Base-by-base conservation (phyloP, 2,113 vertebrate genomes). In the Colaptes auratus region DNA sequence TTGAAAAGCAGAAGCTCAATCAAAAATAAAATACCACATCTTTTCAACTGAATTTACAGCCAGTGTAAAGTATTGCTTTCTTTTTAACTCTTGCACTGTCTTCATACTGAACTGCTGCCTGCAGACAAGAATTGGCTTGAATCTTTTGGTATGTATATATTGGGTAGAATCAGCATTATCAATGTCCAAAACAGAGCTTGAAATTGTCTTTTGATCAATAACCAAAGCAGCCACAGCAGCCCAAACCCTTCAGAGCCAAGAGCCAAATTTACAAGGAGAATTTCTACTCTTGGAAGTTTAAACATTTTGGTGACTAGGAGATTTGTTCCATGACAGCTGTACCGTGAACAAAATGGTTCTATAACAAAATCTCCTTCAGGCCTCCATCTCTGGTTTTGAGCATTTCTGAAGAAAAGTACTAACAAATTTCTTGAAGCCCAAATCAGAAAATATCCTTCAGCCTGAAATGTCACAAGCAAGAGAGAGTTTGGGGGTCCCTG, bases 1-100 rank as follows among this genome's bases (percentile, higher is more conserved):
- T 96, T 92, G 86, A 78, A 93, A 93, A 79, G 52, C 71, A 86
- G 85, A 86, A 76, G 27, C 42, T 85, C 18, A 48, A 76, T 87
- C 44, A 63, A 85, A 80, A 89, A 81, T 66, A 86, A 92, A 93
- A 80, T 39, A n/a, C 25, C 50, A 61, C 20, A 53, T 65, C 25
- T 86, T 89, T 91, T 61, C 77, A 87, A 44, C 7, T 58, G 20
- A 64, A 42, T 82, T 85, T 69, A 55, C 86, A 95, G n/a, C 59
- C 63, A 87, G 23, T 70, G 74, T 60, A 61, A 90, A 94, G 12
- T 13, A 74, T 25, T 86, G 69, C 77, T 82, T 72, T 35, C 50
- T 84, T 82, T 88, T 86, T 48, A 80, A 81, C 36, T 65, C 86
- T 78, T 93, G 70, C 30, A 15, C 31, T 70, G 39, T 25, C 63